Base-by-base conservation (phyloP, 2,888 invertebrate genomes). In the Belgica antarctica region DNA sequence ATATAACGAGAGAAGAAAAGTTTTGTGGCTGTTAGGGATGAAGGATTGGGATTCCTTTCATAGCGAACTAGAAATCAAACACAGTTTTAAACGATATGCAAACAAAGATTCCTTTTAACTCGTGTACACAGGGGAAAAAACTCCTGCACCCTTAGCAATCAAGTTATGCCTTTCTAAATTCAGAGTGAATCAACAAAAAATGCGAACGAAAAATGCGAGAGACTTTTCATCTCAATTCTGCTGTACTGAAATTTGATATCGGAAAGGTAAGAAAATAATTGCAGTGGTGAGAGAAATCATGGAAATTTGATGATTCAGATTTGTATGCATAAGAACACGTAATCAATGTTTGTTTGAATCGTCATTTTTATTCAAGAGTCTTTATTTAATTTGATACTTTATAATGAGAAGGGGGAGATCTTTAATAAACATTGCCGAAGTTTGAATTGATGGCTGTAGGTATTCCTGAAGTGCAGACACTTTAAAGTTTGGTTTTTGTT, bases 71-170 rank as follows among this genome's bases (percentile, higher is more conserved):
- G 52, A 68, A 68, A 68, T 68, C 70, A 70, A 70, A 70, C 61
- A 70, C 25, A 59, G 57, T 61, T 70, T 61, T 70, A 70, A 70
- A 70, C 47, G 70, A 70, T 70, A 70, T 70, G 70, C 57, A 70
- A 70, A 70, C 61, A 70, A 10, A 47, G 41, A 61, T 59, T 57
- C 57, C 22, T 47, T 57, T 57, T 8, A 22, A 24, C 25, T 27
- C 59, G 15, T 59, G 2, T n/a, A 3, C 24, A 22, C 7, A 52
- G 24, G 12, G n/a, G 15, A 46, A 12, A 46, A 22, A 19, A 52
- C 10, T 22, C 52, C 12, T n/a, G 4, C 34, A 31, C 34, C 34
- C 34, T 12, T 31, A 5, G 34, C 34, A 5, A 8, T 31, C 17
- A 52, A 17, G 17, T 52, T 52, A 52, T n/a, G 52, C n/a, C 34